Percentiles rank a stretch among this genome's conserved stretches.
phyloP scores from a whole-genome alignment of 2,888 invertebrate genomes.

The Apomyelois bistriatella region DNA sequence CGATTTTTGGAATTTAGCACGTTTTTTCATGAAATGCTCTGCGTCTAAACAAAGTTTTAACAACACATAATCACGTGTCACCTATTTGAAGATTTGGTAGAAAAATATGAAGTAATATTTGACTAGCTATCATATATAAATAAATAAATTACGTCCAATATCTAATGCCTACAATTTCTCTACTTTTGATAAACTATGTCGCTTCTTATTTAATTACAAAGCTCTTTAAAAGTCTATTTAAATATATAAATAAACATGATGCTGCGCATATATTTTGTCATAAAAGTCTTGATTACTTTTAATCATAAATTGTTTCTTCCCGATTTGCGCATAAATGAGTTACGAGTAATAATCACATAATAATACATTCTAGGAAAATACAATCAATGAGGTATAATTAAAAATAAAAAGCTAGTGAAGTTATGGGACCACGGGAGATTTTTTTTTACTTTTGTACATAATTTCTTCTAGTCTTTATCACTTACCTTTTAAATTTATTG shows the following conservation, averaged over 20 bases:
- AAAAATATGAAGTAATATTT: slow-evolving; percentile 69
- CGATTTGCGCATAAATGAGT: neutral
- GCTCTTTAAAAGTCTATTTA: neutral
- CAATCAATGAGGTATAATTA: no score
- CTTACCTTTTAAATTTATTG: no score
- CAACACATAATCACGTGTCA: slow-evolving; percentile 52
- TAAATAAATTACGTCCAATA: slow-evolving; percentile 33
- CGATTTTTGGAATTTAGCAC: neutral
- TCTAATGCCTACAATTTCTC: slow-evolving; percentile 35
- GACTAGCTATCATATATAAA: slow-evolving; percentile 46
- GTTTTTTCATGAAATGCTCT: neutral
- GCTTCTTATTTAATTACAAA: neutral
- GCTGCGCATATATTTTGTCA: neutral
- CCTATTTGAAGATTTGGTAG: slow-evolving; percentile 52
- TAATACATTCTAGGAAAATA: no score
- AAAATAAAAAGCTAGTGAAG: no score
- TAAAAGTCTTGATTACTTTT: neutral
- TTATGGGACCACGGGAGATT: no score
- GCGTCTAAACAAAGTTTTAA: neutral
- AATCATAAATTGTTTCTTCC: neutral
- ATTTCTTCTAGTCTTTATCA: no score
- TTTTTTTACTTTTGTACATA: no score
- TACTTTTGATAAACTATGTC: slow-evolving; percentile 25
- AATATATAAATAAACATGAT: neutral
- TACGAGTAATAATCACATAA: no score